Evolutionary conservation across 2,888 invertebrate species (phyloP).

Genomic region (Drosophila falleni): DNA sequence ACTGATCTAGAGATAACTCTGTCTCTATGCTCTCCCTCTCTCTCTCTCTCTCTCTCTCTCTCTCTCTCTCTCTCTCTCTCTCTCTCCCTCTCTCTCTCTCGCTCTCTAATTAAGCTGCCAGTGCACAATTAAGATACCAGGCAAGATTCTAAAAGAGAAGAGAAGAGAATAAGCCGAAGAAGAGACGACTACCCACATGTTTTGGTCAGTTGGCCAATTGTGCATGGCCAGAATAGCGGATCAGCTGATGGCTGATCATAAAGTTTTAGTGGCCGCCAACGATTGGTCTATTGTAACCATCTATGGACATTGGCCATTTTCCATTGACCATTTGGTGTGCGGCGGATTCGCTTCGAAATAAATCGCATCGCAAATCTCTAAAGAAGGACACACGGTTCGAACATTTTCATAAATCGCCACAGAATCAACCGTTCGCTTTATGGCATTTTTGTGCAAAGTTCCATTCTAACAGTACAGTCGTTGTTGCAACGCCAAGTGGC

Average conservation of each 20-base stretch:
- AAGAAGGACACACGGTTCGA: slow-evolving; percentile 63
- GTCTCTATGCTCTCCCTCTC: slow-evolving; percentile 28
- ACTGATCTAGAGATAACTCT: slow-evolving; percentile 31
- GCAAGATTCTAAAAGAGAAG: background rate
- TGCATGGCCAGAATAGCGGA: slow-evolving; percentile 16
- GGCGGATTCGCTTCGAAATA: slow-evolving; percentile 49
- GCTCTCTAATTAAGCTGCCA: too few relatives aligned
- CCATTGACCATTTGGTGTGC: slow-evolving; percentile 12
- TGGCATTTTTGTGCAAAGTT: slow-evolving; percentile 79
- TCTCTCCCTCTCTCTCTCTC: slow-evolving; percentile 16
- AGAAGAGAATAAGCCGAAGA: background rate
- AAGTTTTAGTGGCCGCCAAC: slow-evolving; percentile 62
- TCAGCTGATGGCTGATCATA: slow-evolving; percentile 67
- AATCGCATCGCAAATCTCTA: slow-evolving; percentile 62
- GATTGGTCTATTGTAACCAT: slow-evolving; percentile 47
- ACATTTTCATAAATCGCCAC: slow-evolving; percentile 74
- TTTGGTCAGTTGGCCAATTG: slow-evolving; percentile 47
- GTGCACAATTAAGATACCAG: too few relatives aligned
- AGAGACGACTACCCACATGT: slow-evolving; percentile 41
- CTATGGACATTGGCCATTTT: slow-evolving; percentile 43
- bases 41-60: slow-evolving; percentile 29
- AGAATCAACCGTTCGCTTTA: slow-evolving; percentile 52
- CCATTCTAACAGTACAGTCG: slow-evolving; percentile 42
- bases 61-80: slow-evolving; percentile 27
- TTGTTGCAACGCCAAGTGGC: slow-evolving; percentile 4